Conservation (phyloP, 2,797 vertebrate genomes). For the Xerus rutilus region DNA sequence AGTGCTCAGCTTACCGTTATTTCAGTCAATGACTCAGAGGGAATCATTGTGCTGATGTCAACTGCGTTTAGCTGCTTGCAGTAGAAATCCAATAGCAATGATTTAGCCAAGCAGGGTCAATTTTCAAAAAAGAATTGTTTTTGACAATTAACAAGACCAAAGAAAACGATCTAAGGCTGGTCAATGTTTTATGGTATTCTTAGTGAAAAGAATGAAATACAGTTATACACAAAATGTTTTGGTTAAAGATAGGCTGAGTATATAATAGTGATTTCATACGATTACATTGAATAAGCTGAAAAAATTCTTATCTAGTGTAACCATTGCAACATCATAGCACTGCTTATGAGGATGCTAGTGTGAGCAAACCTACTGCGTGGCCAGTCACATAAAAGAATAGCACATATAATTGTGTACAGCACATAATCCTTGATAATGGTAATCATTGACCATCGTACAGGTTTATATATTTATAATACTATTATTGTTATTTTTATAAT, state of each 20-base stretch:
- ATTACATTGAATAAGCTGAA: background rate
- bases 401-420: background rate
- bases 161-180: background rate
- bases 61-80: background rate
- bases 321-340: background rate
- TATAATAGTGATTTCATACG: background rate
- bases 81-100: background rate
- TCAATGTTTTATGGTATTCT: background rate
- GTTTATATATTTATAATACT: background rate
- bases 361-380: background rate
- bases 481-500: too few species aligned
- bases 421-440: background rate
- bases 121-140: background rate
- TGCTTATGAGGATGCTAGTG: background rate
- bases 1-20: background rate
- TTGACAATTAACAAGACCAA: background rate
- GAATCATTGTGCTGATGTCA: background rate
- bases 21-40: background rate
- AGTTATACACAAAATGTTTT: background rate
- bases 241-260: background rate
- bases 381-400: background rate
- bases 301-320: background rate
- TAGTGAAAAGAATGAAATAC: background rate
- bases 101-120: background rate
- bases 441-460: background rate